Percentiles rank a stretch among this genome's conserved stretches.
Evolutionary conservation across 2,888 invertebrate species (phyloP).

Genomic region (Thymelicus sylvestris): DNA sequence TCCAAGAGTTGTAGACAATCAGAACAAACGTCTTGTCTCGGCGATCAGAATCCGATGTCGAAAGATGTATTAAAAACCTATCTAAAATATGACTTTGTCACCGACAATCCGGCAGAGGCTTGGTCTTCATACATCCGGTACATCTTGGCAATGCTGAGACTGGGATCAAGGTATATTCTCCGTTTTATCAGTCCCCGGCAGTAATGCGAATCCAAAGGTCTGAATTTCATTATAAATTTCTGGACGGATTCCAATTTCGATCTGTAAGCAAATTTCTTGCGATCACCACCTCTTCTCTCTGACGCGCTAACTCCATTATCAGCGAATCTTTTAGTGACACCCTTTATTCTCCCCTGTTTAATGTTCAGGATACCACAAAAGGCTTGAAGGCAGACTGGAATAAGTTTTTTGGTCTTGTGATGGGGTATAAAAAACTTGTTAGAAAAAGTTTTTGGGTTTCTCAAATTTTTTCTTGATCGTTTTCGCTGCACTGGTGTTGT

Average conservation of each 20-base stretch:
- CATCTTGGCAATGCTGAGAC: neutral
- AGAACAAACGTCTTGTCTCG: conserved; percentile 18
- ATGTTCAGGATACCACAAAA: conserved; percentile 41
- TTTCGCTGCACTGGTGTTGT: conserved; percentile 17
- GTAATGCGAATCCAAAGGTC: too few species aligned
- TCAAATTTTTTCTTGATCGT: neutral
- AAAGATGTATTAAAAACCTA: too few species aligned
- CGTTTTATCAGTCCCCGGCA: conserved; percentile 14
- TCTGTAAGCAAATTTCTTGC: conserved; percentile 9
- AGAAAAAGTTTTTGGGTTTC: too few species aligned
- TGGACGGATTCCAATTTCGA: conserved; percentile 12
- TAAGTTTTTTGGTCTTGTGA: conserved; percentile 20
- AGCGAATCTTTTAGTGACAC: conserved; percentile 41
- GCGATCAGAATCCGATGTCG: too few species aligned
- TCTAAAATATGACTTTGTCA: too few species aligned
- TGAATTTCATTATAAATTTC: too few species aligned
- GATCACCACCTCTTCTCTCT: conserved; percentile 30
- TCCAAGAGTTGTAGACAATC: conserved; percentile 40
- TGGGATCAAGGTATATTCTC: neutral
- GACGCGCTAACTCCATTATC: conserved; percentile 1
- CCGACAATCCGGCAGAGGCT: too few species aligned
- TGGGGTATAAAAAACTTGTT: neutral
- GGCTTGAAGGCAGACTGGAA: conserved; percentile 31
- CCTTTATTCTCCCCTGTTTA: conserved; percentile 43
- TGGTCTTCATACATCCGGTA: too few species aligned